Percentiles rank a stretch among this genome's conserved stretches.
Conservation (phyloP, 2,797 vertebrate genomes). For the Poeciliopsis infans region DNA sequence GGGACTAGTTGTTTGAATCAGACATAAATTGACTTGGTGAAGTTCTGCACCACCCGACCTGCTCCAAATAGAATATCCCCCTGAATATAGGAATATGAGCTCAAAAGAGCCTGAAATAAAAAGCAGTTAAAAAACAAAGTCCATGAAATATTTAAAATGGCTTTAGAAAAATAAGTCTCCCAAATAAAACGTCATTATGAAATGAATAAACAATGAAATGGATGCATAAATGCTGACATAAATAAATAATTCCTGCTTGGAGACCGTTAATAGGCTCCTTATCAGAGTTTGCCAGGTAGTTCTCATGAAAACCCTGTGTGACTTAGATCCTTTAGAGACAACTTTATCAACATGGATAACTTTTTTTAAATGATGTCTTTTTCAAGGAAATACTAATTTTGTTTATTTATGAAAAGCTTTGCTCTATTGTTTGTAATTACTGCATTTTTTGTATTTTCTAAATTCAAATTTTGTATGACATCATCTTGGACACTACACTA, state of each 20-base stretch:
- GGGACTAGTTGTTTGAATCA: too few species aligned
- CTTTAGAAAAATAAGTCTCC: too few species aligned
- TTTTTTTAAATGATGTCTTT: neutral
- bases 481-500: neutral
- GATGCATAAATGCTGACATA: neutral
- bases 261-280: neutral
- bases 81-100: too few species aligned
- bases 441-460: neutral
- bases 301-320: neutral
- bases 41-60: neutral
- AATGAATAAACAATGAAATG: neutral
- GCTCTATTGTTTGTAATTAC: neutral
- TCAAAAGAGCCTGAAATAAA: too few species aligned
- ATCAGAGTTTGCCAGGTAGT: neutral
- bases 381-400: neutral
- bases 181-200: neutral
- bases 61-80: neutral
- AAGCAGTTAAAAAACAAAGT: too few species aligned
- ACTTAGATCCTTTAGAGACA: neutral
- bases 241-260: neutral
- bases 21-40: too few species aligned
- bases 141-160: too few species aligned
- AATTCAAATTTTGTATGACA: neutral
- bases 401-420: neutral
- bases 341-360: neutral